A percentile compares a stretch with the other conserved stretches of the same genome.
phyloP scores from a whole-genome alignment of 2,888 invertebrate species.

The Tetropium fuscum region DNA sequence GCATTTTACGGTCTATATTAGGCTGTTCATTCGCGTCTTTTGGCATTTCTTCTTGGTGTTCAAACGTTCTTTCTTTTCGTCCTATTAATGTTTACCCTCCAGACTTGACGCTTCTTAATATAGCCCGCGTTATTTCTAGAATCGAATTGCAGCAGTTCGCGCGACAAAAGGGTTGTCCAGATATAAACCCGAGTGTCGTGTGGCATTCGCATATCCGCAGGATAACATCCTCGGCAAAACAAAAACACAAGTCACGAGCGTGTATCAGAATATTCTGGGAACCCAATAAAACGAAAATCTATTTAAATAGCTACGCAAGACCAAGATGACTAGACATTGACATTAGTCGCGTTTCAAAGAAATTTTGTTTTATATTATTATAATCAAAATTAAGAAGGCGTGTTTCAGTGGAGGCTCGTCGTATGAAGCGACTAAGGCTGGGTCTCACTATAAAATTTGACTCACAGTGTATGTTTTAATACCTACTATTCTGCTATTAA shows the following conservation, averaged over 20 bases:
- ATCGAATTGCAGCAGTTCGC: background rate
- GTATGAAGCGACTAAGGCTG: no score
- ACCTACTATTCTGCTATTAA: no score
- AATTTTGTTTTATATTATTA: no score
- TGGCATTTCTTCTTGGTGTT: no score
- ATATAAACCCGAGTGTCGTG: conserved; percentile 7
- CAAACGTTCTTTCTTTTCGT: background rate
- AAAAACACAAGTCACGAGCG: background rate
- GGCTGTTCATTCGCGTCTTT: no score
- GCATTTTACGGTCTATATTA: no score
- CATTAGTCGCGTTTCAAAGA: no score
- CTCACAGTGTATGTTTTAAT: no score
- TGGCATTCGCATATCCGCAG: conserved; percentile 17
- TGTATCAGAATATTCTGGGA: conserved; percentile 6
- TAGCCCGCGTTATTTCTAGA: background rate
- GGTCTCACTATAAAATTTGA: no score
- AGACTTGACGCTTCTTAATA: background rate
- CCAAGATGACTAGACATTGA: no score
- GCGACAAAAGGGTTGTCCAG: conserved; percentile 16
- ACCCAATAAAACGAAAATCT: background rate
- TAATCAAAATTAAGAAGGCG: no score
- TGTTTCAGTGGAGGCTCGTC: no score
- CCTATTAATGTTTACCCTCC: conserved; percentile 5
- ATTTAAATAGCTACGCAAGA: conserved; percentile 2
- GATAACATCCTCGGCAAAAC: conserved; percentile 6